Base-by-base conservation (phyloP, 2,888 invertebrate genomes). In the Xanthia togata region DNA sequence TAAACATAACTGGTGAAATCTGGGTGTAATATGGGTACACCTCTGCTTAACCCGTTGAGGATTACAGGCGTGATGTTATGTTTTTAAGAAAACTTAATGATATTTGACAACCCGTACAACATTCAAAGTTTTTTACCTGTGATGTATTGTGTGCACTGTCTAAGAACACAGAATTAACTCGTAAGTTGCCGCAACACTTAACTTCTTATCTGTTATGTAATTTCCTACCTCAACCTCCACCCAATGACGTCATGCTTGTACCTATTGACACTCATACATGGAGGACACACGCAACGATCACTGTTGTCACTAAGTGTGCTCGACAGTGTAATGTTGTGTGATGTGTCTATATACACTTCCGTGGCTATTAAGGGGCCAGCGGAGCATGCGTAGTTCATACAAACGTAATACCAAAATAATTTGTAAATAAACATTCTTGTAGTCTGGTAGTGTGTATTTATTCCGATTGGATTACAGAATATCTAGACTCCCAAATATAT, bases 211-310 rank as follows among this genome's bases (percentile, higher is more conserved):
- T 0, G 59, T 59, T 81, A 17, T 31, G 55, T 38, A 78, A 81
- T 41, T 12, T 6, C 17, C 57, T 31, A n/a, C 4, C 41, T 41
- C 50, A 67, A 41, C 79, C 64, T 78, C 63, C 50, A 59, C 41
- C 64, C 23, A 59, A n/a, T 80, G 64, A 78, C 73, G 20, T 31
- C 31, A 59, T 6, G 12, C 31, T 4, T 31, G 38, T 72, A 55
- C 53, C 62, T 38, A 69, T 63, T 83, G 47, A 78, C 83, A 64
- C 69, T 83, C 47, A 60, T 83, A 55, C 47, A 55, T 17, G 6
- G 57, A 76, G 64, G 76, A 23, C 67, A 23, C 83, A 64, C 53
- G 83, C 79, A 72, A 65, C 23, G 35, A 5, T 6, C 11, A 57
- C 60, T 64, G 73, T 62, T 55, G 68, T 50, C 83, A 50, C 64